Evolutionary conservation across 2,113 vertebrate genomes (phyloP).

Genomic region (Spea bombifrons): DNA sequence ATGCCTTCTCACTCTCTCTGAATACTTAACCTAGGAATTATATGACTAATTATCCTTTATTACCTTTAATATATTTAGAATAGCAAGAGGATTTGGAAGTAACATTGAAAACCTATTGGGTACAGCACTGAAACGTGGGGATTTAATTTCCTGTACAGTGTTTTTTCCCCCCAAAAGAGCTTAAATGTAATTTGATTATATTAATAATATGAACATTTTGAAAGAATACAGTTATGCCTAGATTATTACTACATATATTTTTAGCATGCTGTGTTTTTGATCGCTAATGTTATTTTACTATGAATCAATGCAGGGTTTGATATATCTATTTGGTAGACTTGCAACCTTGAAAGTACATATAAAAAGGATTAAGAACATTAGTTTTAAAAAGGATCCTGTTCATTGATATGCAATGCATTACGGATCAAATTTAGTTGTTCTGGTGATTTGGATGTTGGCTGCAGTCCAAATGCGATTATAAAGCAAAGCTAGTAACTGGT

Average conservation of each 20-base stretch:
- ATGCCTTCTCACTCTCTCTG: conserved; percentile 41
- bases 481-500: conserved; percentile 23
- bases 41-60: conserved; percentile 39
- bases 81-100: conserved; percentile 48
- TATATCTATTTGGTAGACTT: conserved; percentile 25
- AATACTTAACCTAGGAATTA: conserved; percentile 45
- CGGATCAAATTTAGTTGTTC: conserved; percentile 40
- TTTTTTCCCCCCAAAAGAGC: conserved; percentile 1
- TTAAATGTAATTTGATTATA: conserved; percentile 1
- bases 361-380: conserved; percentile 32
- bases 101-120: conserved; percentile 19
- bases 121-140: background rate
- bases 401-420: conserved; percentile 42
- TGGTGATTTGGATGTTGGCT: conserved; percentile 41
- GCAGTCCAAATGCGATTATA: conserved; percentile 36
- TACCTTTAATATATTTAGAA: conserved; percentile 47
- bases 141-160: conserved; percentile 15
- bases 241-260: conserved; percentile 2
- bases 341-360: conserved; percentile 9
- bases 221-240: background rate
- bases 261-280: conserved; percentile 11
- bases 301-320: conserved; percentile 17
- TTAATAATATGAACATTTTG: background rate
- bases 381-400: conserved; percentile 36
- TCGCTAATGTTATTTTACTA: conserved; percentile 15